phyloP scores from a whole-genome alignment of 2,797 vertebrate genomes.

The Tenualosa thibaudeaui region DNA sequence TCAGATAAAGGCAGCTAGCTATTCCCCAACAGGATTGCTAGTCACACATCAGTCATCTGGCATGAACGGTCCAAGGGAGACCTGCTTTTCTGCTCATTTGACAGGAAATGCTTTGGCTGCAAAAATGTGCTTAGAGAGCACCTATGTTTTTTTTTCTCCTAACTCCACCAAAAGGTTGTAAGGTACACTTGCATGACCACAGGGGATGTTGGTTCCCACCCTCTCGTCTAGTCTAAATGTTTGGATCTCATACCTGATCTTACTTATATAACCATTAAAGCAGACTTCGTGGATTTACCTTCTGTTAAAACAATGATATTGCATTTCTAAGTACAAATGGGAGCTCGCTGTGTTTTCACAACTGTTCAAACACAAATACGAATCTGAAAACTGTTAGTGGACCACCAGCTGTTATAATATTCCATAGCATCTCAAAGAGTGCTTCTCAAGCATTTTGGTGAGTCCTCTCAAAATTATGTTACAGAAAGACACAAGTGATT shows the following conservation, averaged over 20 bases:
- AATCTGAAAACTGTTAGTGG: background rate
- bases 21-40: constrained; percentile 29
- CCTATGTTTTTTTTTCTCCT: constrained; percentile 23
- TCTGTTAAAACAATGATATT: constrained; percentile 49
- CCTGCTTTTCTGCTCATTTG: constrained; percentile 32
- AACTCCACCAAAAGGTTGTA: constrained; percentile 30
- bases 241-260: constrained; percentile 38
- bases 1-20: constrained; percentile 38
- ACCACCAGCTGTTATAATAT: constrained; percentile 22
- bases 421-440: background rate
- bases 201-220: constrained; percentile 39
- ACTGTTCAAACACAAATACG: constrained; percentile 49
- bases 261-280: constrained; percentile 35
- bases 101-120: constrained; percentile 37
- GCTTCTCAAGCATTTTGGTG: background rate
- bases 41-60: background rate
- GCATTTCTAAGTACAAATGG: constrained; percentile 32
- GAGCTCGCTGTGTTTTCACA: constrained; percentile 54
- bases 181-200: constrained; percentile 36
- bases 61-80: background rate
- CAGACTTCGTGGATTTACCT: constrained; percentile 46
- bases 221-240: constrained; percentile 39
- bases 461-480: background rate
- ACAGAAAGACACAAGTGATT: background rate
- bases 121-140: constrained; percentile 51